These are phyloP conservation scores for Montipora cactus DNA, from an alignment of 64 coral and sea anemone genomes.

Conservation along the genomic window DNA sequence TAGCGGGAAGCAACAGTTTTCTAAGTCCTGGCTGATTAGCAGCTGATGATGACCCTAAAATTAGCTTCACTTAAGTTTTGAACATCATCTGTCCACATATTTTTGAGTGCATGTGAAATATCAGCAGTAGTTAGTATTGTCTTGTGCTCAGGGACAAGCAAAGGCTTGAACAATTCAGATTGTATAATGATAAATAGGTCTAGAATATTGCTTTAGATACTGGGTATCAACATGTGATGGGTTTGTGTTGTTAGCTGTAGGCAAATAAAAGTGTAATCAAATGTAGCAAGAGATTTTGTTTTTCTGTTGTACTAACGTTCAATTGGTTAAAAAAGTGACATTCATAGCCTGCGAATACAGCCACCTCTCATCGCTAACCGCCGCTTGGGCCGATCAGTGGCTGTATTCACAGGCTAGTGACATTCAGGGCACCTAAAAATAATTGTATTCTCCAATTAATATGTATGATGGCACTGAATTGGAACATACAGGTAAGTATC, in stretches of 20 bases:
- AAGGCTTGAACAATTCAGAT: neutral
- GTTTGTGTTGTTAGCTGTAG: constrained; percentile 4
- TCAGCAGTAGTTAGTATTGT: neutral
- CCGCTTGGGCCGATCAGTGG: no score
- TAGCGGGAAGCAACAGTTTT: no score
- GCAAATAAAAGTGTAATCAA: constrained; percentile 23
- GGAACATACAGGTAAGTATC: no score
- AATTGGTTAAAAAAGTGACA: no score
- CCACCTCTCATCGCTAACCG: no score
- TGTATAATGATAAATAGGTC: neutral
- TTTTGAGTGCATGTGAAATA: constrained; percentile 29
- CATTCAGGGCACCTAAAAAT: no score
- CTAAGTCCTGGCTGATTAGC: no score
- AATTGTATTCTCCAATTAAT: no score
- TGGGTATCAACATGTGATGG: neutral
- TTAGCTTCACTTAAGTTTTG: constrained; percentile 10
- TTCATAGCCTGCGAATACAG: no score
- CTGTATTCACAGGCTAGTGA: no score
- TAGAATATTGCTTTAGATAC: neutral
- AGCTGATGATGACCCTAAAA: no score
- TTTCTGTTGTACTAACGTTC: neutral
- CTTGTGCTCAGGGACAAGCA: neutral
- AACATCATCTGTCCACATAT: constrained; percentile 5
- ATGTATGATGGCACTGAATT: no score
- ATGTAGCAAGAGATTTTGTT: neutral